Evolutionary conservation across 2,888 invertebrate species (phyloP), one percentile per base, ranked within the genome.

Genomic region (Polymixis lichenea): DNA sequence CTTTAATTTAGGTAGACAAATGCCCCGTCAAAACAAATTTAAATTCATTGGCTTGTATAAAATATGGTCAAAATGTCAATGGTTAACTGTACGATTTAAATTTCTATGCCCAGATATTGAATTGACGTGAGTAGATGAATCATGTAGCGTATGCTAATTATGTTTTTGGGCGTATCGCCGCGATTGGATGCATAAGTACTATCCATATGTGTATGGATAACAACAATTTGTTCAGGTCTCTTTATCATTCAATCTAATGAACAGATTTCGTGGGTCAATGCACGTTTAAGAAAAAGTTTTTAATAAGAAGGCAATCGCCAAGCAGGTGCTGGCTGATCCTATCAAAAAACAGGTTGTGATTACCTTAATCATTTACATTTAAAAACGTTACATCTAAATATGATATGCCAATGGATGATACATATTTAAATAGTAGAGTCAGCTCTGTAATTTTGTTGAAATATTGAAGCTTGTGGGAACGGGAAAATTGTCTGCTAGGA

Each of bases 131-230:
- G 19, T 38, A 49, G 51, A 55, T 62, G 51, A 49, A 51, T 78
- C 53, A 72, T 77, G 77, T 75, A 62, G 77, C 83, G 80, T 88
- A 85, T 77, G 66, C 19, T 86, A 72, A 85, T 67, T 61, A 65
- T 88, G 78, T 86, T 72, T 72, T 62, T 25, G 46, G 71, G 62
- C 32, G 64, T 51, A 78, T 19, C 72, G 75, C 76, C 61, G 85
- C 90, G 89, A 93, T 94, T 92, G 92, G 90, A 92, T 93, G 91
- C 38, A 38, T 90, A 90, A 90, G 88, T 89, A 87, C 83, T 85
- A 88, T 88, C 86, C 82, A 85, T 82, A 88, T 88, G 55, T 38
- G 85, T 83, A 82, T 58, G 78, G 68, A 86, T 87, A 82, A 86
- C 78, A 80, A 82, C 72, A 72, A 82, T 86, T 86, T 86, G 72